Evolutionary conservation across 2,797 vertebrate genomes (phyloP), one percentile per base, ranked within the genome.

Genomic region (Aldrovandia affinis): DNA sequence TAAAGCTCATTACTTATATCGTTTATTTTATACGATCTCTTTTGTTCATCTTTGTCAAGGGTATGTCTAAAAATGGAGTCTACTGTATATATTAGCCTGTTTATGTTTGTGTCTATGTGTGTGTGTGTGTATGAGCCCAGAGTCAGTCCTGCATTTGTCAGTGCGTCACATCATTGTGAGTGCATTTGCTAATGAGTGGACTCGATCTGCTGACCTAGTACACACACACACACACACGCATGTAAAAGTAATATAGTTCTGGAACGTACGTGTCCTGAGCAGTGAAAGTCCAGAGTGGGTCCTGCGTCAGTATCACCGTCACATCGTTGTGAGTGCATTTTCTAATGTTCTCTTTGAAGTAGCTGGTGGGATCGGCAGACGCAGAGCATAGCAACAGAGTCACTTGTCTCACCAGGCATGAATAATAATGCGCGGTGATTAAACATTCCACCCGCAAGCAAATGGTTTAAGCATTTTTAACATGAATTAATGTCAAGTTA

Each of bases 361-460:
- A 70, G 80, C 83, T 79, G 59, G 70, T 81, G 50, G 59, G 84
- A 81, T 70, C 65, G 68, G 88, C 86, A 89, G 87, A 88, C 89
- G 82, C 87, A 83, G 57, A 85, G 81, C 82, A 83, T 85, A 80
- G 80, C 84, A 86, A 85, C 87, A 84, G 50, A 70, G 85, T 85
- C 83, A 75, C 86, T 80, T 61, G 36, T 68, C 55, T 42, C 39
- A 75, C 83, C 86, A 90, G 83, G 87, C 50, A n/a, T 79, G 88
- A 88, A 86, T 85, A 85, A 86, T 81, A 86, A 90, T 86, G 77
- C 63, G 70, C 84, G 85, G 80, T 77, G 80, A 89, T 91, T 90
- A 90, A 80, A 79, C 84, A 79, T 88, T 90, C 83, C 81, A 86
- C 81, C 85, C 83, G 82, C 86, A 82, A 90, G 83, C 81, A 80